phyloP scores from a whole-genome alignment of 30 jellyfish, hydroid and myxozoan species.

The Turritopsis dohrnii region DNA sequence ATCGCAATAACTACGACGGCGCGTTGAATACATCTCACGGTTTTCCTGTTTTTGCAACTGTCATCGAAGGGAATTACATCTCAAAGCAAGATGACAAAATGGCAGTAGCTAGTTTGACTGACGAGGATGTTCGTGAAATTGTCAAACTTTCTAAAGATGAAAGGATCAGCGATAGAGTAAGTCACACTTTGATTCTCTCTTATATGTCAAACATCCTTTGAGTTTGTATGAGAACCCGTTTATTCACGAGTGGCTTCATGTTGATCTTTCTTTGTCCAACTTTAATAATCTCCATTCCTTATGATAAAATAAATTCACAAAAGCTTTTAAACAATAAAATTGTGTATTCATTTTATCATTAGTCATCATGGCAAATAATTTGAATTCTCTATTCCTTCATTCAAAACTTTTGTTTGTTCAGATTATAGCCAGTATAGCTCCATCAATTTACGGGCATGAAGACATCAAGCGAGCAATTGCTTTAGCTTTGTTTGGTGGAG shows the following conservation, averaged over 20 bases:
- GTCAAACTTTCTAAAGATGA: constrained; percentile 78
- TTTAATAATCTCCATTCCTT: background rate
- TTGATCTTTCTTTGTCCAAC: background rate
- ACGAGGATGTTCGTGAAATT: constrained; percentile 89
- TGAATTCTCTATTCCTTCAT: too few relatives aligned
- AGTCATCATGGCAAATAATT: too few relatives aligned
- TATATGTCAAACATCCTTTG: too few relatives aligned
- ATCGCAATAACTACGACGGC: constrained; percentile 87
- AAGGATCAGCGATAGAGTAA: constrained; percentile 77
- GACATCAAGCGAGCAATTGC: constrained; percentile 92
- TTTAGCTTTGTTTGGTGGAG: constrained; percentile 91
- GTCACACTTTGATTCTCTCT: background rate
- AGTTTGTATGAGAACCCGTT: background rate
- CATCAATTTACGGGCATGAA: constrained; percentile 87
- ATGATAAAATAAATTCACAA: too few relatives aligned
- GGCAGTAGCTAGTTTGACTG: constrained; percentile 82
- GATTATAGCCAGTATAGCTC: constrained; percentile 89
- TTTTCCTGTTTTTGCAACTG: constrained; percentile 96
- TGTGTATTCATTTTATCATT: too few relatives aligned
- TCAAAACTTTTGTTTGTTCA: background rate
- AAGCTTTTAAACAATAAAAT: too few relatives aligned
- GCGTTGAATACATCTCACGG: constrained; percentile 82
- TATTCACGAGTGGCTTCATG: background rate
- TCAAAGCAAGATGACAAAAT: constrained; percentile 76
- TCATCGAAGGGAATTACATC: constrained; percentile 86